Conservation (phyloP, 2,113 vertebrate genomes). For the Zosterops pallidus region DNA sequence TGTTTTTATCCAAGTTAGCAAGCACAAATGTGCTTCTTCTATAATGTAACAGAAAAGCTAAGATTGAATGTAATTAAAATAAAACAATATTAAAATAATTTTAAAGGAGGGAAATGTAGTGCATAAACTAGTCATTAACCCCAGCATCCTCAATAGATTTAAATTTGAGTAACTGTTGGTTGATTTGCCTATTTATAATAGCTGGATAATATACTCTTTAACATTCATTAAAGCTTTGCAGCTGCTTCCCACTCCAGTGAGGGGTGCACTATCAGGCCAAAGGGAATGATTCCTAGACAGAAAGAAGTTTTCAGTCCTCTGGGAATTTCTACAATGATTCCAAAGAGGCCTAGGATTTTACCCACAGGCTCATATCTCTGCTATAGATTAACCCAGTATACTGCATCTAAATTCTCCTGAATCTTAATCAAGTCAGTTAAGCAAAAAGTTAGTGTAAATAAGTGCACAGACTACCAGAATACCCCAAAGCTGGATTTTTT, state of each 20-base stretch:
- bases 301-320: background rate
- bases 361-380: background rate
- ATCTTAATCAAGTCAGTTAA: constrained; percentile 8
- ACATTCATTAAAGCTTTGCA: constrained; percentile 40
- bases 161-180: constrained; percentile 52
- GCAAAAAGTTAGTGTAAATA: background rate
- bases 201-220: constrained; percentile 28
- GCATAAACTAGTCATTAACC: constrained; percentile 66
- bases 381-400: background rate
- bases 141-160: constrained; percentile 58
- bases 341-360: background rate
- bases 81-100: constrained; percentile 67
- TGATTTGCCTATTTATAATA: constrained; percentile 63
- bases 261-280: background rate
- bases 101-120: constrained; percentile 65
- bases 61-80: constrained; percentile 61
- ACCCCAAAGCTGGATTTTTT: background rate
- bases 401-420: background rate
- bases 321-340: constrained; percentile 8
- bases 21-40: background rate
- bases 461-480: background rate
- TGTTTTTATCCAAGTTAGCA: background rate
- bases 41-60: constrained; percentile 40
- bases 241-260: constrained; percentile 41
- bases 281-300: background rate